Evolutionary conservation across 2,797 vertebrate species (phyloP).

Genomic region (Artibeus lituratus): DNA sequence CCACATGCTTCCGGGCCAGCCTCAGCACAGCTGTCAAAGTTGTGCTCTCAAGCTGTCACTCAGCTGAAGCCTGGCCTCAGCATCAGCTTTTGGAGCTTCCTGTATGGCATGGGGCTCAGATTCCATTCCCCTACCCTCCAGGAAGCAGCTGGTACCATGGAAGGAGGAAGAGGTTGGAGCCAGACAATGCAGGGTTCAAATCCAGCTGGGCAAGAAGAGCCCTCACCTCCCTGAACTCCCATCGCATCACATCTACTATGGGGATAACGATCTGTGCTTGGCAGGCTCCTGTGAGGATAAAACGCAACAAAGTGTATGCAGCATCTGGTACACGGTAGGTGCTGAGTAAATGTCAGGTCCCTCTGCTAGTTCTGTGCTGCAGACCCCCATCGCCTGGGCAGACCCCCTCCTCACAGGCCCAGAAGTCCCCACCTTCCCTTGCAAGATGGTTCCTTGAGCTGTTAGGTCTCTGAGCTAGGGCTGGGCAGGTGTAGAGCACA

Average conservation of each 20-base stretch:
- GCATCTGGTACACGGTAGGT: not conserved
- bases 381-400: not conserved
- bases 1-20: not conserved
- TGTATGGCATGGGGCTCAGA: not conserved
- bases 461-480: not conserved
- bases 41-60: slow-evolving; percentile 14
- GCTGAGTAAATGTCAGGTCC: not conserved
- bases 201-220: not conserved
- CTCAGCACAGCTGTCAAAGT: slow-evolving; percentile 43
- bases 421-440: not conserved
- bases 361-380: not conserved
- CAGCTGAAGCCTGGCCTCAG: not conserved
- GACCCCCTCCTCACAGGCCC: not conserved
- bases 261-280: not conserved
- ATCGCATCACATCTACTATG: not conserved
- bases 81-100: not conserved
- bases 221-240: not conserved
- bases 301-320: not conserved
- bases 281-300: not conserved
- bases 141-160: not conserved
- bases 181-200: not conserved
- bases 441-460: not conserved
- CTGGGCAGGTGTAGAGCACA: not conserved
- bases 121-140: not conserved
- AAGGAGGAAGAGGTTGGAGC: not conserved